Evolutionary conservation across 2,888 invertebrate genomes (phyloP).

Genomic region (Villa cingulata): DNA sequence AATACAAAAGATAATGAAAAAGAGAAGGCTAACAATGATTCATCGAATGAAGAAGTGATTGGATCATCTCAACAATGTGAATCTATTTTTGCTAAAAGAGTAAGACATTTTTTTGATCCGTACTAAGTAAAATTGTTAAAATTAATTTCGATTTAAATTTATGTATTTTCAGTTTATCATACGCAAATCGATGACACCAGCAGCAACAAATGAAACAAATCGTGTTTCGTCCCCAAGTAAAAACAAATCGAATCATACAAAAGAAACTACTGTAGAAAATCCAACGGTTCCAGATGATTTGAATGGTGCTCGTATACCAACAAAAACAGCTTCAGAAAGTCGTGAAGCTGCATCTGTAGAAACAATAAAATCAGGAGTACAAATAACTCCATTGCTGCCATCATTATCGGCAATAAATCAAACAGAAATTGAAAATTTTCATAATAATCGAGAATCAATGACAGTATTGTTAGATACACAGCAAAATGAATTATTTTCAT

Average conservation of each 20-base stretch:
- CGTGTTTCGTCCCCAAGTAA: not conserved
- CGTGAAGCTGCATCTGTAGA: not conserved
- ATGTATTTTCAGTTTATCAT: not conserved
- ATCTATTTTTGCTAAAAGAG: not conserved
- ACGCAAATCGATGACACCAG: not conserved
- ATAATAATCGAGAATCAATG: too few relatives aligned
- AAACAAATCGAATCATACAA: not conserved
- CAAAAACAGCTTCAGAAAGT: not conserved
- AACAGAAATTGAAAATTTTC: too few relatives aligned
- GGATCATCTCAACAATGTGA: not conserved
- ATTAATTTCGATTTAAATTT: too few relatives aligned
- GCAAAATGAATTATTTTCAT: not conserved
- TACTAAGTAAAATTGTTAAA: too few relatives aligned
- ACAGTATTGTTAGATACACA: too few relatives aligned
- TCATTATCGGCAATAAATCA: too few relatives aligned
- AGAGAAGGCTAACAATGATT: not conserved
- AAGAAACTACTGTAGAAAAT: not conserved
- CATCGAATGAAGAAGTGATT: not conserved
- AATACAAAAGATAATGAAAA: not conserved
- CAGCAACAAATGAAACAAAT: not conserved
- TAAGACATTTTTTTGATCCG: too few relatives aligned
- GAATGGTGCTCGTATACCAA: not conserved
- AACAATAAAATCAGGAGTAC: too few relatives aligned
- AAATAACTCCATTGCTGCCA: too few relatives aligned
- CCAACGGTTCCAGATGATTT: not conserved